These are phyloP conservation scores for Hetaerina titia DNA, from an alignment of 2,888 invertebrate genomes.

Conservation along the genomic window DNA sequence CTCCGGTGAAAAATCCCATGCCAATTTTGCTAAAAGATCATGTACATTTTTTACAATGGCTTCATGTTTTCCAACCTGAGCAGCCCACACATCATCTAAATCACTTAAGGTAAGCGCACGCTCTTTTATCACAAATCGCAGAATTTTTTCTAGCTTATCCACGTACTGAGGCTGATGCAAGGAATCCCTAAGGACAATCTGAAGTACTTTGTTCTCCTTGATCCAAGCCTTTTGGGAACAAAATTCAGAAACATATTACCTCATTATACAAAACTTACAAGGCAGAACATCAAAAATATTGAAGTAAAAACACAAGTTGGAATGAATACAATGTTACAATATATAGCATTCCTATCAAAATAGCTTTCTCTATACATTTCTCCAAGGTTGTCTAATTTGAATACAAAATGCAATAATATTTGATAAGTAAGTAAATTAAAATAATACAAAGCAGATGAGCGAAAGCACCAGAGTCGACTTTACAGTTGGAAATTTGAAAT, in stretches of 20 bases:
- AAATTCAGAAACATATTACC: not conserved
- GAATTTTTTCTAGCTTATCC: slow-evolving; percentile 97
- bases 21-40: slow-evolving; percentile 95
- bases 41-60: slow-evolving; percentile 99
- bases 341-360: too few relatives aligned
- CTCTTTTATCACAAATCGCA: slow-evolving; percentile 97
- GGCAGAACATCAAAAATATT: too few relatives aligned
- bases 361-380: too few relatives aligned
- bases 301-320: too few relatives aligned
- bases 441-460: too few relatives aligned
- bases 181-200: slow-evolving; percentile 96
- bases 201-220: slow-evolving; percentile 95
- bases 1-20: slow-evolving; percentile 98
- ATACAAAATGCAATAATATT: too few relatives aligned
- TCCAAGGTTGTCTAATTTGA: too few relatives aligned
- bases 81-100: slow-evolving; percentile 97
- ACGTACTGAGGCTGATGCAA: slow-evolving; percentile 99
- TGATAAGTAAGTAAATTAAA: too few relatives aligned
- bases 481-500: too few relatives aligned
- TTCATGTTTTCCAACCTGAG: slow-evolving; percentile 98
- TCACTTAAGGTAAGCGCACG: slow-evolving; percentile 92
- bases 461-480: too few relatives aligned
- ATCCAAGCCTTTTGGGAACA: slow-evolving; percentile 89
- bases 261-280: not conserved
- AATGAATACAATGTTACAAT: too few relatives aligned